These are phyloP conservation scores for Cottoperca gobio DNA, from an alignment of 2,797 vertebrate genomes.

Conservation along the genomic window DNA sequence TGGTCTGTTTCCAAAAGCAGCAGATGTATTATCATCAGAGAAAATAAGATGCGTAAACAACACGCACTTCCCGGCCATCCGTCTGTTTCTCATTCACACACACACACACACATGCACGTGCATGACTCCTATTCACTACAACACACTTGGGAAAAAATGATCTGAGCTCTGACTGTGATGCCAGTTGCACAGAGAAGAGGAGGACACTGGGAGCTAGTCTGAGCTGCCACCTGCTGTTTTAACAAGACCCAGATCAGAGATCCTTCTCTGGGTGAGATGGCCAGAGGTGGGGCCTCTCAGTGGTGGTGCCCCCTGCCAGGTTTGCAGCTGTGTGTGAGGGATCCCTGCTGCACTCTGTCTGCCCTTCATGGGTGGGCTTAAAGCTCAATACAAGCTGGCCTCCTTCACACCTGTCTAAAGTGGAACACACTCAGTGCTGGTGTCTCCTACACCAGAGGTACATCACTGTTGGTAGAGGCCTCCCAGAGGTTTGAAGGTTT, in stretches of 20 bases:
- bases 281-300: conserved; percentile 39
- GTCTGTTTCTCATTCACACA: conserved; percentile 5
- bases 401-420: background rate
- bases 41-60: conserved; percentile 59
- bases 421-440: background rate
- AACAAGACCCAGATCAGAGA: conserved; percentile 68
- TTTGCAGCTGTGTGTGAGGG: conserved; percentile 45
- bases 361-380: background rate
- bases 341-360: conserved; percentile 27
- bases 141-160: conserved; percentile 47
- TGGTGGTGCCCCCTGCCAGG: conserved; percentile 11
- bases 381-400: background rate
- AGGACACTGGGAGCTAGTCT: conserved; percentile 41
- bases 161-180: conserved; percentile 39
- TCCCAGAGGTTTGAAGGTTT: conserved; percentile 17
- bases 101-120: background rate
- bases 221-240: conserved; percentile 58
- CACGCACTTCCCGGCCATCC: conserved; percentile 15
- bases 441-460: background rate
- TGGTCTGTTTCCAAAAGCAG: conserved; percentile 52
- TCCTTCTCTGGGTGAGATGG: conserved; percentile 58
- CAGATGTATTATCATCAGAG: conserved; percentile 59
- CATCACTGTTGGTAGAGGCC: conserved; percentile 9
- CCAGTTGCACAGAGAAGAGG: conserved; percentile 25
- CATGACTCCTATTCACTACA: conserved; percentile 1